These are phyloP conservation scores for Uromys caudimaculatus DNA, from an alignment of 2,797 vertebrate species.

Conservation along the genomic window DNA sequence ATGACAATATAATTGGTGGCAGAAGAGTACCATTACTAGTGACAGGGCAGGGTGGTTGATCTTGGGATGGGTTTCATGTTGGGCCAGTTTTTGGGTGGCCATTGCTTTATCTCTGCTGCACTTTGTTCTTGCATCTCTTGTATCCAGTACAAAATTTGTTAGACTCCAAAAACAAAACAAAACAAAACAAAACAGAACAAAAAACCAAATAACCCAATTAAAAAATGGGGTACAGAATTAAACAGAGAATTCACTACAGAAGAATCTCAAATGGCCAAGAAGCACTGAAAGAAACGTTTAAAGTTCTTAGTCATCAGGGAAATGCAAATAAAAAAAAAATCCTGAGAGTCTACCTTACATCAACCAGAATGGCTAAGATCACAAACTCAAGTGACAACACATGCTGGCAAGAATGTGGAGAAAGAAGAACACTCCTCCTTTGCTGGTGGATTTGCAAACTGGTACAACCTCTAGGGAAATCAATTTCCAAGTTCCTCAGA, in stretches of 20 bases:
- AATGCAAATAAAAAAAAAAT: neutral
- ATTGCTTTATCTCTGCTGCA: too few relatives aligned
- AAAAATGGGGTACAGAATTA: neutral
- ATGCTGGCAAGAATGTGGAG: neutral
- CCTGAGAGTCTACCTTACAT: neutral
- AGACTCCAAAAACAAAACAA: too few relatives aligned
- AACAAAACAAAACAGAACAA: too few relatives aligned
- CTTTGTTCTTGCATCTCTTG: too few relatives aligned
- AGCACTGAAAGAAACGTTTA: neutral
- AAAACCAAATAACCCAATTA: too few relatives aligned
- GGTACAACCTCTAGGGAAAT: neutral
- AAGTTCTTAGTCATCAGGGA: neutral
- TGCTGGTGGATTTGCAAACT: neutral
- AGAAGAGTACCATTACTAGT: too few relatives aligned
- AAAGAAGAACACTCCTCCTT: neutral
- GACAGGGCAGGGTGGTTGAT: too few relatives aligned
- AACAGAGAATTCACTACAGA: neutral
- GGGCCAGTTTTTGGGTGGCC: too few relatives aligned
- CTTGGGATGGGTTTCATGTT: too few relatives aligned
- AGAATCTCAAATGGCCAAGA: neutral
- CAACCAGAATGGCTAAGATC: neutral
- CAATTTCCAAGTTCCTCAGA: neutral
- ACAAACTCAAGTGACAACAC: neutral
- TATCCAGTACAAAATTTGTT: too few relatives aligned
- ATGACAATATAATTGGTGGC: too few relatives aligned